Conservation (phyloP, 2,797 vertebrate species). For the Bradypodion ventrale region DNA sequence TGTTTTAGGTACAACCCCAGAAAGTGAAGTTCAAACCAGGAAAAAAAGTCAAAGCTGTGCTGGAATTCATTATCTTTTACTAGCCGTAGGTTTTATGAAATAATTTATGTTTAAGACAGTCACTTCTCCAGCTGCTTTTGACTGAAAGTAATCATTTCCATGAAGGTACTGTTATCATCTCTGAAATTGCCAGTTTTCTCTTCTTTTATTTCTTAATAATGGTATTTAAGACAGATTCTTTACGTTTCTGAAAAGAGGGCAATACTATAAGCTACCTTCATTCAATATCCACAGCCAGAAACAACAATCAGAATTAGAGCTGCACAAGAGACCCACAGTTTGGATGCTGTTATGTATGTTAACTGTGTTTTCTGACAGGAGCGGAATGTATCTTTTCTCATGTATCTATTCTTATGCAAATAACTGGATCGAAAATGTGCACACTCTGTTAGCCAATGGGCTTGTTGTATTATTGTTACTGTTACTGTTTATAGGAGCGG, state of each 20-base stretch:
- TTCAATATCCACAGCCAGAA: not conserved
- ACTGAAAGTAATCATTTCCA: not conserved
- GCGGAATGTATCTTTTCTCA: no score
- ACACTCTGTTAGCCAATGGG: no score
- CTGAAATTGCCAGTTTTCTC: not conserved
- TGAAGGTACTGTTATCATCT: not conserved
- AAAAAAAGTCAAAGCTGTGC: not conserved
- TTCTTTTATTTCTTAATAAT: constrained; percentile 6
- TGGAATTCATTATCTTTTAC: not conserved
- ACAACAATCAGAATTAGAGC: no score
- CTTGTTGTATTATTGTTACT: no score
- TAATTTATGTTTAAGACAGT: constrained; percentile 5
- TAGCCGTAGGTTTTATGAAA: not conserved
- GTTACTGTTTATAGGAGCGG: no score
- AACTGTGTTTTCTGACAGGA: no score
- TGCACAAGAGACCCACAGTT: no score
- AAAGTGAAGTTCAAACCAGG: not conserved
- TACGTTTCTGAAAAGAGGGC: not conserved
- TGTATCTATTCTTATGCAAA: no score
- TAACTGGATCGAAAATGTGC: no score
- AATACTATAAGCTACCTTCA: not conserved
- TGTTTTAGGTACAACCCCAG: not conserved
- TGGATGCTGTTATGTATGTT: no score
- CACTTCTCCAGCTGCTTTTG: constrained; percentile 5
- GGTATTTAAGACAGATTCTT: constrained; percentile 14